Evolutionary conservation across 92 coral and sea anemone genomes (phyloP).

Genomic region (Bergia sp.): DNA sequence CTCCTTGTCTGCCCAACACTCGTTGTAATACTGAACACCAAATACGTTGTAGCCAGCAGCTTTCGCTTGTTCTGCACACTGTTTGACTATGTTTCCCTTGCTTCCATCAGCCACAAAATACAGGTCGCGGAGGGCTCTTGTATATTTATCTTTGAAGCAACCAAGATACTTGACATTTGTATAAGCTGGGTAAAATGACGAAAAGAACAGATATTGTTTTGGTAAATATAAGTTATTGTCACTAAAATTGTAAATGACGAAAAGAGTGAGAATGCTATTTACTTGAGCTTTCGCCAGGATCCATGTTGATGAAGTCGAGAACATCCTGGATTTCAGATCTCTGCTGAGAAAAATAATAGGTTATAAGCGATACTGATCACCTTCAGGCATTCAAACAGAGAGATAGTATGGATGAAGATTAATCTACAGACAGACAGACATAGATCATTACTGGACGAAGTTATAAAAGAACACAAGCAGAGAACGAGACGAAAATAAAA

Average conservation of each 20-base stretch:
- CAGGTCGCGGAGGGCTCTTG: neutral
- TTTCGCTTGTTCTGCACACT: conserved; percentile 27
- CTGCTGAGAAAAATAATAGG: neutral
- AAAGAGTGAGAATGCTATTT: neutral
- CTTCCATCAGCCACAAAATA: conserved; percentile 21
- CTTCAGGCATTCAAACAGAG: neutral
- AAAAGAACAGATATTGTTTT: neutral
- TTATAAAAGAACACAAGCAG: neutral
- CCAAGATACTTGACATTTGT: neutral
- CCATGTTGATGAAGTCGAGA: conserved; percentile 3
- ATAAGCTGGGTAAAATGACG: neutral
- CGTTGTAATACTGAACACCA: conserved; percentile 26
- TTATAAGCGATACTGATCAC: neutral
- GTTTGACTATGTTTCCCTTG: conserved; percentile 8
- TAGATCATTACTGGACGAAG: neutral
- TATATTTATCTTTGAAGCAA: neutral
- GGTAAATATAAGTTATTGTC: neutral
- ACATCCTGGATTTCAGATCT: conserved; percentile 11
- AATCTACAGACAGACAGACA: neutral
- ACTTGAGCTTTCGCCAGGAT: conserved; percentile 5
- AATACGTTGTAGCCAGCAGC: conserved; percentile 30
- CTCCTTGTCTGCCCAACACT: conserved; percentile 34
- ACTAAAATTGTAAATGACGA: too few relatives aligned
- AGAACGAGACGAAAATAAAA: neutral
- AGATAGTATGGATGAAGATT: neutral